Conservation (phyloP, 1,140 invertebrate genomes). For the Drosophila ogumai region DNA sequence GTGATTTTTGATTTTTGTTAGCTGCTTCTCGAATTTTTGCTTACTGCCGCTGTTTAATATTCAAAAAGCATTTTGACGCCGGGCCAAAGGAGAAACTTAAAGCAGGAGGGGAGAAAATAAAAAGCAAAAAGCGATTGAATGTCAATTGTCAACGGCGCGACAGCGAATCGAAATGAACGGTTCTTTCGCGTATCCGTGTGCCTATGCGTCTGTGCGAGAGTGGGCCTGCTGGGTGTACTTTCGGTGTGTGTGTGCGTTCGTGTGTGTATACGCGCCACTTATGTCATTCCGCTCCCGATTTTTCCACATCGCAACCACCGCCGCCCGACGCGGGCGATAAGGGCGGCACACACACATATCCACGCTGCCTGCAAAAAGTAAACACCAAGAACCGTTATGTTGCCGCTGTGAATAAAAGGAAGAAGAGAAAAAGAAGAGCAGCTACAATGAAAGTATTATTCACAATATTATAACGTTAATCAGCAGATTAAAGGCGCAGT, state of each 20-base stretch:
- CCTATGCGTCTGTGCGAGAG: conserved; percentile 8
- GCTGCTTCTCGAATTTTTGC: conserved; percentile 35
- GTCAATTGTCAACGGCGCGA: conserved; percentile 44
- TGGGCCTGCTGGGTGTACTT: neutral
- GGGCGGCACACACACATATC: neutral
- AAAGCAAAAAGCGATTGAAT: conserved; percentile 48
- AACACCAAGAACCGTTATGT: conserved; percentile 12
- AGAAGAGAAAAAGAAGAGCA: neutral
- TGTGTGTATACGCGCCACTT: conserved; percentile 32
- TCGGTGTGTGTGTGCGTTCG: conserved; percentile 4
- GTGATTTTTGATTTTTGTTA: conserved; percentile 26
- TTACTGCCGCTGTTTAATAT: conserved; percentile 52
- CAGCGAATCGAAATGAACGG: conserved; percentile 64
- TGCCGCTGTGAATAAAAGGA: neutral
- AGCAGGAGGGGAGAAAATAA: conserved; percentile 20
- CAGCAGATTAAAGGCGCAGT: neutral
- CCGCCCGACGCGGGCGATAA: conserved; percentile 5
- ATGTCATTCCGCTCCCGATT: conserved; percentile 50
- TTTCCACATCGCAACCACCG: conserved; percentile 61
- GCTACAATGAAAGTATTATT: neutral
- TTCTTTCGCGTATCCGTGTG: conserved; percentile 51
- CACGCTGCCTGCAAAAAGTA: conserved; percentile 25
- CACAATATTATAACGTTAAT: neutral
- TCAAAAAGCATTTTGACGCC: conserved; percentile 42
- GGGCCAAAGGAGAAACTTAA: conserved; percentile 35